Evolutionary conservation across 2,113 vertebrate species (phyloP).

Genomic region (Potamarius usumacintae): DNA sequence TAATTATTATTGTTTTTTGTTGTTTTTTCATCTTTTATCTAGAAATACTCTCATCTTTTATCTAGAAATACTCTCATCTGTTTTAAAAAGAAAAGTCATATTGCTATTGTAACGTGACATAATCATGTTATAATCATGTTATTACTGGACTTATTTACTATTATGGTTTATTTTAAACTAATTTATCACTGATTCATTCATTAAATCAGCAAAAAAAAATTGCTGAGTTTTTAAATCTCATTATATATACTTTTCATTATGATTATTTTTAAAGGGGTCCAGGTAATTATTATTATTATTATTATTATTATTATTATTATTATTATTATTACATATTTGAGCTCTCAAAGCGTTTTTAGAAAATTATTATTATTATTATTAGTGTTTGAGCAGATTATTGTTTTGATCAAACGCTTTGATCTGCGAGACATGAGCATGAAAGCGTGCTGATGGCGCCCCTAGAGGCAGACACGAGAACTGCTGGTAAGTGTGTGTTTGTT

Average conservation of each 20-base stretch:
- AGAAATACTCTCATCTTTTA: background rate
- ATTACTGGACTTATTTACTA: background rate
- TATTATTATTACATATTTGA: background rate
- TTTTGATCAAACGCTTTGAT: slow-evolving; percentile 26
- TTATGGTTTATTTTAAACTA: background rate
- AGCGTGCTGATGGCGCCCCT: slow-evolving; percentile 32
- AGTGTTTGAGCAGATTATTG: background rate
- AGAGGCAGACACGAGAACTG: slow-evolving; percentile 5
- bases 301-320: background rate
- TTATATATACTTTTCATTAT: background rate
- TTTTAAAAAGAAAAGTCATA: background rate
- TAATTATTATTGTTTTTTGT: background rate
- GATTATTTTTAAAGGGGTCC: background rate
- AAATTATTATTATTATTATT: background rate
- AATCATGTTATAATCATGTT: background rate
- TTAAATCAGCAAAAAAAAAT: too few species aligned
- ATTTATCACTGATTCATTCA: background rate
- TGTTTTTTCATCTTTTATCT: background rate
- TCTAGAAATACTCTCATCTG: background rate
- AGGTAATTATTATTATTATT: background rate
- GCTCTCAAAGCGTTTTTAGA: background rate
- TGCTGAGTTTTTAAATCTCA: background rate
- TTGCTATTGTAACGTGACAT: background rate
- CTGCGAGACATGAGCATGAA: background rate
- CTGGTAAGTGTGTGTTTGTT: background rate